These are phyloP conservation scores for Neotragus moschatus DNA, from an alignment of 2,113 vertebrate genomes.

Conservation along the genomic window DNA sequence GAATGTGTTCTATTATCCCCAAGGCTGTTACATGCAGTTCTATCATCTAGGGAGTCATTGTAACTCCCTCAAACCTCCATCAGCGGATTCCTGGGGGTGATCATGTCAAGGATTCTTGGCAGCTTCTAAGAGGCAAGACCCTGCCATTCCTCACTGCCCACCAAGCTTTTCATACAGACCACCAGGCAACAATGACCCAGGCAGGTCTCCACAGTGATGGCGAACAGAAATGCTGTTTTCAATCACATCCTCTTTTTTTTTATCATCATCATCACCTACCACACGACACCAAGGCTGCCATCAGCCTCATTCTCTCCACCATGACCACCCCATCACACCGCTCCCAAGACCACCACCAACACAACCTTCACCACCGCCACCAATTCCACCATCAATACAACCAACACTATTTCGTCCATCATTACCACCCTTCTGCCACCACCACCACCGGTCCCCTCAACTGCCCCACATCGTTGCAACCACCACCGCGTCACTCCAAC, in stretches of 20 bases:
- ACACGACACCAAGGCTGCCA: not conserved
- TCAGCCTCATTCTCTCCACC: not conserved
- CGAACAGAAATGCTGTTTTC: not conserved
- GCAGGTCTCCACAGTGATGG: not conserved
- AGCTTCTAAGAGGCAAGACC: not conserved
- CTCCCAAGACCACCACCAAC: not conserved
- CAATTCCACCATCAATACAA: accelerated
- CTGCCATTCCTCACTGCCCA: not conserved
- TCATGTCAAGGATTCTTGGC: not conserved
- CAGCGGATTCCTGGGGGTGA: not conserved
- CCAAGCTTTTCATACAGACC: not conserved
- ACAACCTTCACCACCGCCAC: not conserved
- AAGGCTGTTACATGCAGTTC: accelerated
- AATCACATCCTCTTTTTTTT: not conserved
- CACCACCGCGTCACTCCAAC: not conserved
- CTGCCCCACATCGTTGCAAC: not conserved
- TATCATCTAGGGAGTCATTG: not conserved
- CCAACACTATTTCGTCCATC: not conserved
- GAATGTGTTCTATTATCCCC: accelerated
- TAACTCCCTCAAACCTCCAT: not conserved
- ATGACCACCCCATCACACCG: accelerated
- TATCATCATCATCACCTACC: not conserved
- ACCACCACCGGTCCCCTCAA: not conserved
- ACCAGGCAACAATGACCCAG: not conserved
- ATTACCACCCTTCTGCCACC: accelerated